Percentiles rank a stretch among this genome's conserved stretches.
Conservation (phyloP, 2,888 invertebrate species). For the Drosophila conformis region DNA sequence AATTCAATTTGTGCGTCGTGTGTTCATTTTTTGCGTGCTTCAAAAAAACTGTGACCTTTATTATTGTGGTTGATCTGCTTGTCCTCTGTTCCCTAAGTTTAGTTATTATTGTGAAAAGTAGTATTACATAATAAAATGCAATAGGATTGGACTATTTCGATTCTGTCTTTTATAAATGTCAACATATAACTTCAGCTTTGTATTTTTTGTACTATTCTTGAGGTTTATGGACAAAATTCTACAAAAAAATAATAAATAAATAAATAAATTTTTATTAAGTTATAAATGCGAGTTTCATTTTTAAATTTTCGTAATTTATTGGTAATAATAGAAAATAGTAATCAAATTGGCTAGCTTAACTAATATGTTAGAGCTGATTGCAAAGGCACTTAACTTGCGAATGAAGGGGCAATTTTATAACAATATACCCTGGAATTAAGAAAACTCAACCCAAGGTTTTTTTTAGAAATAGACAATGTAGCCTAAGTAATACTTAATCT, state of each 20-base stretch:
- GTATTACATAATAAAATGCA: background rate
- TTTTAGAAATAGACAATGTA: background rate
- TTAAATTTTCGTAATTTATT: background rate
- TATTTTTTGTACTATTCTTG: background rate
- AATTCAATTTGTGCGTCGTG: slow-evolving; percentile 39
- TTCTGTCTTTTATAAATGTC: no score
- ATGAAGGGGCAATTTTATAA: no score
- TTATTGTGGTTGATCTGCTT: background rate
- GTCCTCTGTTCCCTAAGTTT: background rate
- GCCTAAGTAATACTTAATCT: background rate
- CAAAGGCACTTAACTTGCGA: background rate
- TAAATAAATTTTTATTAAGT: background rate
- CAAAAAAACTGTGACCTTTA: slow-evolving; percentile 26
- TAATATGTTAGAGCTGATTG: background rate
- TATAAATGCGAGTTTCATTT: background rate
- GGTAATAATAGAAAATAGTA: background rate
- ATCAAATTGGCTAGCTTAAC: background rate
- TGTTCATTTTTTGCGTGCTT: slow-evolving; percentile 34
- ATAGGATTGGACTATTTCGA: background rate
- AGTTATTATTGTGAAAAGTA: background rate
- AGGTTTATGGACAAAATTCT: background rate
- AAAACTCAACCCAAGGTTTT: background rate
- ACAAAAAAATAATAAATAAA: background rate
- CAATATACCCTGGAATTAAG: background rate
- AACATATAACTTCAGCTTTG: background rate